A percentile compares a stretch with the other conserved stretches of the same genome.
Evolutionary conservation across 2,888 invertebrate genomes (phyloP).

Genomic region (Nephrotoma guestfalica): DNA sequence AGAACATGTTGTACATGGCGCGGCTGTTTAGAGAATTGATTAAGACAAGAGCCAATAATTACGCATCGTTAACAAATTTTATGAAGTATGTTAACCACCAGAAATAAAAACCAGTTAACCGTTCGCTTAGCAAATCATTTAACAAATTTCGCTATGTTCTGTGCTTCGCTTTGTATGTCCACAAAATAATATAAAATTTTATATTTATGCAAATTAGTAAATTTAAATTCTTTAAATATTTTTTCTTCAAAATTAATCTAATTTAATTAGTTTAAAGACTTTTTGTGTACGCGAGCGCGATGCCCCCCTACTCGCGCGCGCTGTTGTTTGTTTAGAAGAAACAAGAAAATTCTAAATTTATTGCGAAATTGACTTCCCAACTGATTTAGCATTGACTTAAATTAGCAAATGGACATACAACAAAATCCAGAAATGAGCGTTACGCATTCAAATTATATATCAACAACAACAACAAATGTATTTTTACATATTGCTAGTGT

Average conservation of each 20-base stretch:
- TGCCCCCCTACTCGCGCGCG: neutral
- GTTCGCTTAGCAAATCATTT: neutral
- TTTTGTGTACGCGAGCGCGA: neutral
- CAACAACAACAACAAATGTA: neutral
- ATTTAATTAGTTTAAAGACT: neutral
- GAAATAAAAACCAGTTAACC: neutral
- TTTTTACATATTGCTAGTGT: neutral
- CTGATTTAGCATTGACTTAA: neutral
- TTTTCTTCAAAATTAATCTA: neutral
- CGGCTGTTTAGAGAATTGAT: neutral
- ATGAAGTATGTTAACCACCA: neutral
- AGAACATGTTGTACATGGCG: neutral
- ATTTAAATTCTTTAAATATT: neutral
- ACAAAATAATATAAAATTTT: neutral
- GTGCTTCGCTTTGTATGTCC: neutral
- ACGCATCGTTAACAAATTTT: neutral
- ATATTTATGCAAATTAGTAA: neutral
- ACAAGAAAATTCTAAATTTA: neutral
- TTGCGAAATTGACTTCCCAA: neutral
- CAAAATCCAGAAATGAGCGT: neutral
- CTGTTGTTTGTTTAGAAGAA: neutral
- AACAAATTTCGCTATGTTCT: neutral
- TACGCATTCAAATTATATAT: neutral
- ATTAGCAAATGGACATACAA: neutral
- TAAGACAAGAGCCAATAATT: neutral